Percentiles rank a stretch among this genome's conserved stretches.
These are phyloP conservation scores for Bucco capensis DNA, from an alignment of 2,113 vertebrate species.

Conservation along the genomic window DNA sequence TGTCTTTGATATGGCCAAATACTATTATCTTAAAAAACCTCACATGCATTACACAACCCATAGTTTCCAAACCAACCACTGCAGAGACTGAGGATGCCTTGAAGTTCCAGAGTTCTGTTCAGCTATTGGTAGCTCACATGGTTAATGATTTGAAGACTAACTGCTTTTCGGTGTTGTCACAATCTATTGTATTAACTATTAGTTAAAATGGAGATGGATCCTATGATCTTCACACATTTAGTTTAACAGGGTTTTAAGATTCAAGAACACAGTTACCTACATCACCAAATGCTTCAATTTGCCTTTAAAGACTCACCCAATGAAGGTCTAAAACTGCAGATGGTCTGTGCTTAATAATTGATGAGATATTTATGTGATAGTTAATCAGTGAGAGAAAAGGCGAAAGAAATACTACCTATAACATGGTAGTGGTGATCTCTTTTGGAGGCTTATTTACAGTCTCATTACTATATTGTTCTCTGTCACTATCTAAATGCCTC, in stretches of 20 bases:
- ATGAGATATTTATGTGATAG: background rate
- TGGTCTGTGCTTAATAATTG: background rate
- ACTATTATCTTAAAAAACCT: background rate
- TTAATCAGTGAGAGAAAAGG: background rate
- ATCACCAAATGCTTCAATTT: background rate
- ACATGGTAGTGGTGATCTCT: background rate
- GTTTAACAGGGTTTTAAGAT: background rate
- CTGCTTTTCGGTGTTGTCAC: background rate
- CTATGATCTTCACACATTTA: background rate
- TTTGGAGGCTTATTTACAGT: background rate
- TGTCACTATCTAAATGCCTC: background rate
- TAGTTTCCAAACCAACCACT: rapidly evolving
- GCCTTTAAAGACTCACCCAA: background rate
- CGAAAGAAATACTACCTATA: background rate
- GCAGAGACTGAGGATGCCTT: background rate
- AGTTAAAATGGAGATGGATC: background rate
- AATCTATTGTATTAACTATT: background rate
- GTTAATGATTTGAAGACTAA: background rate
- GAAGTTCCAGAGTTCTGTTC: background rate
- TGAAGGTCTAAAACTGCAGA: background rate
- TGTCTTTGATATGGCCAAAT: background rate
- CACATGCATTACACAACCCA: background rate
- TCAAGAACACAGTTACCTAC: background rate
- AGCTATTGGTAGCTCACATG: background rate
- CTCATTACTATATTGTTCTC: background rate